Evolutionary conservation across 2,797 vertebrate species (phyloP), one percentile per base, ranked within the genome.

Genomic region (Sardinella longiceps): DNA sequence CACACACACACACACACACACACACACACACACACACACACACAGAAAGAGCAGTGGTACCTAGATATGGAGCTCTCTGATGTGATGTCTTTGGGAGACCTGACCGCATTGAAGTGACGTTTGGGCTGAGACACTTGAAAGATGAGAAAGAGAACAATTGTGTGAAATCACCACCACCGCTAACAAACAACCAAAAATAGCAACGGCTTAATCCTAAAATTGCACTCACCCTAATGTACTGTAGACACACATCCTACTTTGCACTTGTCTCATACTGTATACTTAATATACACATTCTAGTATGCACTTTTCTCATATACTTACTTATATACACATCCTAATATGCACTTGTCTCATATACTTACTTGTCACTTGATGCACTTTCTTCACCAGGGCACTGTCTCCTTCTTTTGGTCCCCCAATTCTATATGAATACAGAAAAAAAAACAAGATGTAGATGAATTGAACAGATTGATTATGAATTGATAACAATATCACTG

Each of bases 21-120:
- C 70, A 43, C 15, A 77, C 33, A 77, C 15, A 43, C 15, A 77
- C 4, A 77, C 33, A 77, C 2, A 77, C 70, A 77, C 10, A 39
- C 66, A 33, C 0, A 66, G 25, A 66, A 10, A 30, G 60, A 66
- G 2, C 10, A 33, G 9, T 30, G 25, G 14, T 92, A 98, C 97
- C 97, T 97, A 94, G 97, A 98, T 93, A 98, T 95, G 88, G 97
- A 98, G 90, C 92, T 98, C 94, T 98, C 97, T 15, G 97, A 98
- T 0, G 97, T 96, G 87, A 98, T 96, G 91, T 98, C 97, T 95
- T 98, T 98, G 82, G 97, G 97, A 87, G 97, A 97, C 89, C 96
- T 95, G 93, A 97, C 93, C 0, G 96, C 94, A 25, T 95, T 96
- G 92, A 98, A 97, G 93, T 96, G 97, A 23, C 96, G 94, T 89